A percentile compares a stretch with the other conserved stretches of the same genome.
These are phyloP conservation scores for Resseliella maxima DNA, from an alignment of 2,888 invertebrate species.

Conservation along the genomic window DNA sequence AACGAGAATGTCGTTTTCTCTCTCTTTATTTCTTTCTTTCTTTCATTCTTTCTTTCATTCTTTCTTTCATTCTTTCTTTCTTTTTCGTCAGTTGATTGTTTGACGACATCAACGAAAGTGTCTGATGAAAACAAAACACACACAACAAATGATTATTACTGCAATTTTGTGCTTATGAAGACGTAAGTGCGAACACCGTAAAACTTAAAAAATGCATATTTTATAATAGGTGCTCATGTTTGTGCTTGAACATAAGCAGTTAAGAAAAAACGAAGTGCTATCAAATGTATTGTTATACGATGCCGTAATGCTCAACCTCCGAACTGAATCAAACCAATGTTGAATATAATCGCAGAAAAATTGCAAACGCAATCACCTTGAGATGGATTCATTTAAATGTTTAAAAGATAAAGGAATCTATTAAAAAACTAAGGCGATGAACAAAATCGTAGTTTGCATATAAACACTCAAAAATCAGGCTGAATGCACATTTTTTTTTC, in stretches of 20 bases:
- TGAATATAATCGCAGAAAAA: background rate
- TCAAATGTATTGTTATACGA: slow-evolving; percentile 48
- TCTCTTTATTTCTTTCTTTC: too few species aligned
- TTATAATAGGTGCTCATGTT: slow-evolving; percentile 51
- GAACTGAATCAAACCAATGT: background rate
- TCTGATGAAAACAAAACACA: slow-evolving; percentile 41
- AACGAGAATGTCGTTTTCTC: background rate
- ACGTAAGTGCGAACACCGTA: background rate
- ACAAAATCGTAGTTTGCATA: background rate
- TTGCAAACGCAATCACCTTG: slow-evolving; percentile 53
- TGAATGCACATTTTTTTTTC: background rate
- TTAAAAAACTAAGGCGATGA: background rate
- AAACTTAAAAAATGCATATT: slow-evolving; percentile 54
- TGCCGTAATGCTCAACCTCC: background rate
- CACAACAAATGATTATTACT: slow-evolving; percentile 49
- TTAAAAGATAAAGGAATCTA: slow-evolving; percentile 29
- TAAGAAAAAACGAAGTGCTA: slow-evolving; percentile 45
- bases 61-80: background rate
- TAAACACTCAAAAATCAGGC: background rate
- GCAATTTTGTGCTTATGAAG: slow-evolving; percentile 46
- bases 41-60: background rate
- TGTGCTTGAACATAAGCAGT: slow-evolving; percentile 1
- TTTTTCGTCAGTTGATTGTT: slow-evolving; percentile 26
- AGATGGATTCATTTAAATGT: slow-evolving; percentile 11
- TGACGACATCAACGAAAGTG: background rate